Base-by-base conservation (phyloP, 2,888 invertebrate species). In the Oconnorella tubifera region DNA sequence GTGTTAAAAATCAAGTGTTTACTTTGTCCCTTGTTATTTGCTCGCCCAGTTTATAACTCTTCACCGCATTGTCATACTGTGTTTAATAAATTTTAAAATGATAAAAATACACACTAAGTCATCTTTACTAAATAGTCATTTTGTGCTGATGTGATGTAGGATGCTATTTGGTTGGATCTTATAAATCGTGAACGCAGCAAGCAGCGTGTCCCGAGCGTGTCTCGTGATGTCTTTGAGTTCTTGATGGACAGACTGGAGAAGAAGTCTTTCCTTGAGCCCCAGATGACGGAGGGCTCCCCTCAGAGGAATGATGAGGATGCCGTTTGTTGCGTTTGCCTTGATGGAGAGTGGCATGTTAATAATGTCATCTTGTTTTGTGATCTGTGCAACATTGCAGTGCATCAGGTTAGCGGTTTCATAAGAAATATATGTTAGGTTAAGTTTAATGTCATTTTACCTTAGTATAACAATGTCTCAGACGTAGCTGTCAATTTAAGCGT, bases 311-410 rank as follows among this genome's bases (percentile, higher is more conserved):
- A n/a, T n/a, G 97, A 97, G 77, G 97, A 98, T 83, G 98, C 98
- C 0, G 96, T 98, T 0, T 99, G 99, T 80, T 96, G 95, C 78
- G 97, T 99, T 74, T 99, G 99, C 80, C 91, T 93, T 88, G 98
- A 99, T 76, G 98, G 97, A 1, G 98, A 98, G 81, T 93, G 97
- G 82, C 40, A 40, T 19, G 98, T 98, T 83, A 93, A 93, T 60
- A 99, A 99, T 82, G 97, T 96, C 56, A 99, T 99, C 73, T 85
- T 99, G 59, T 99, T 99, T 84, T 99, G 99, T 84, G 99, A 99
- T 19, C 96, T 98, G 95, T 99, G 99, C 83, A 98, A 99, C 83
- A 85, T 99, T 71, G 96, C 99, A 31, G 98, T 99, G 19, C 99
- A 99, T 83, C 99, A 85, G 63, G 63, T 57, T 28, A n/a, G n/a